Percentiles rank a stretch among this genome's conserved stretches.
Evolutionary conservation across 1,140 invertebrate genomes (phyloP).

Genomic region (Scylla paramamosain): DNA sequence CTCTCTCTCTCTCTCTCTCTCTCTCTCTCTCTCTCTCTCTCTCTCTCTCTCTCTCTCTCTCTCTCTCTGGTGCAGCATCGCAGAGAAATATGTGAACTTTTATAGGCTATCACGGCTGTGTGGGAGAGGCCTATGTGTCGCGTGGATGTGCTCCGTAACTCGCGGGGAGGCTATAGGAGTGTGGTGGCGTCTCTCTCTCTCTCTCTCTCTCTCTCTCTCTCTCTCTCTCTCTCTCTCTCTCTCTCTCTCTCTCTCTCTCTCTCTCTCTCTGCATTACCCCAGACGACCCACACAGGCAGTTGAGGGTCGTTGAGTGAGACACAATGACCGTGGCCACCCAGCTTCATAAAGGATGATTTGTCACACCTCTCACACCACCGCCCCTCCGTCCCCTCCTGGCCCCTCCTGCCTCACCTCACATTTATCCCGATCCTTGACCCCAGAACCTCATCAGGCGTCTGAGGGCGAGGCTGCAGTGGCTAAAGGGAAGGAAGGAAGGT

Average conservation of each 20-base stretch:
- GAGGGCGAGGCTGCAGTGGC: too few relatives aligned
- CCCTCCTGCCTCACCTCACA: not conserved
- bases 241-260: too few relatives aligned
- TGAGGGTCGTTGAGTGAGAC: not conserved
- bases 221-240: not conserved
- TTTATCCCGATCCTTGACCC: not conserved
- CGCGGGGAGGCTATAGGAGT: not conserved
- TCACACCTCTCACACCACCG: not conserved
- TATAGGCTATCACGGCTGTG: not conserved
- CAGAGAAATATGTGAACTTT: not conserved
- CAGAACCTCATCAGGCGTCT: not conserved
- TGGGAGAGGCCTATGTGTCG: not conserved
- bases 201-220: not conserved
- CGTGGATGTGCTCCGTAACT: too few relatives aligned
- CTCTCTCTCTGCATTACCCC: not conserved
- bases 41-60: constrained; percentile 12
- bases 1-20: not conserved
- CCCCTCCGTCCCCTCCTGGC: not conserved
- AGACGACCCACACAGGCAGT: not conserved
- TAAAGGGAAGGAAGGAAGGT: not conserved
- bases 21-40: not conserved
- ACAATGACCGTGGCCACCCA: not conserved
- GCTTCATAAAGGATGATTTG: constrained; percentile 9
- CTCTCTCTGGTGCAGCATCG: not conserved
- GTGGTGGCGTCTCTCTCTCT: not conserved